Evolutionary conservation across 2,888 invertebrate species (phyloP).

Genomic region (Eupithecia dodoneata): DNA sequence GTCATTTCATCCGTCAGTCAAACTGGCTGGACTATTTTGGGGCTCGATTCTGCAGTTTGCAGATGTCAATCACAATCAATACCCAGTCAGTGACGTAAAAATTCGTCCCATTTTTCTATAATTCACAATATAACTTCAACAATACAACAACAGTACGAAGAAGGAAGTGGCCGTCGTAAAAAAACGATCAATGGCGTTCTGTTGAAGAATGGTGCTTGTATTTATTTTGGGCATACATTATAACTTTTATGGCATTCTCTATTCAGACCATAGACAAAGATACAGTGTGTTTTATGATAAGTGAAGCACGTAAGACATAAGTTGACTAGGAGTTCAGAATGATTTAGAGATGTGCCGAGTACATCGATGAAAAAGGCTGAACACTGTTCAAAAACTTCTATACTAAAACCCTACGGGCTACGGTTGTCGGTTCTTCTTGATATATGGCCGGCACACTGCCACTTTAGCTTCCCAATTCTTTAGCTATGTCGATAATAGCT

Average conservation of each 20-base stretch:
- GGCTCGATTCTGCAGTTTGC: no score
- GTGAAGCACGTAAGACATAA: not conserved
- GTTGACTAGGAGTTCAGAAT: not conserved
- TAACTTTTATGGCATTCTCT: not conserved
- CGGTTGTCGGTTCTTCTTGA: no score
- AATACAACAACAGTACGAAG: slow-evolving; percentile 2
- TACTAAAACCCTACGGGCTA: no score
- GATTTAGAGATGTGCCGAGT: not conserved
- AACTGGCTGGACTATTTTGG: no score
- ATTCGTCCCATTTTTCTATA: not conserved
- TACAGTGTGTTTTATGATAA: not conserved
- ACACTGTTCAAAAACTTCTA: no score
- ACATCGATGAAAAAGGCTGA: no score
- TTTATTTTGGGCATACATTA: slow-evolving; percentile 23
- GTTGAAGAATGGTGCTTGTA: slow-evolving; percentile 17
- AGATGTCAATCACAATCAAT: no score
- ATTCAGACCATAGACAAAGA: slow-evolving; percentile 10
- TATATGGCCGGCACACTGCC: not conserved
- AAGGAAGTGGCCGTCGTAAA: slow-evolving; percentile 26
- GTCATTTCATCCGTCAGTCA: no score
- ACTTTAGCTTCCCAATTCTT: no score
- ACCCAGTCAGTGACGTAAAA: not conserved
- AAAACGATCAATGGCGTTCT: slow-evolving; percentile 18
- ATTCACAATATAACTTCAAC: not conserved
- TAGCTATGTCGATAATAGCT: no score